Evolutionary conservation across 2,888 invertebrate genomes (phyloP), one percentile per base, ranked within the genome.

Genomic region (Embidobia sp.): DNA sequence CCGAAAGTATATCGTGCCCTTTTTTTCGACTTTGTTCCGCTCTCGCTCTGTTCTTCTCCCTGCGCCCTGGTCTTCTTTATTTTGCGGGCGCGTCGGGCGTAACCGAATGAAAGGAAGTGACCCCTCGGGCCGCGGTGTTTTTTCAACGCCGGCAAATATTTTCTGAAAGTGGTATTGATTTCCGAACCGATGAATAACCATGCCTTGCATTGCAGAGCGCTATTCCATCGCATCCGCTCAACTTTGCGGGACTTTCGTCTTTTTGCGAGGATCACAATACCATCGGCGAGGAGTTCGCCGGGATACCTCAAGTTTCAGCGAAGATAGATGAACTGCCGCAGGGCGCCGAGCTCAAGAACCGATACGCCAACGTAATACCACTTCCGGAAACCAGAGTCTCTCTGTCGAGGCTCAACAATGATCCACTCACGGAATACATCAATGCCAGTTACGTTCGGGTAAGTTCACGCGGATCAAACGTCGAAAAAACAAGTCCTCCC

Each of bases 291-390:
- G 97, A 97, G 90, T 98, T 96, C 85, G 90, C 93, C 0, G 93
- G 94, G 86, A 94, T 97, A 73, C 96, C 96, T 0, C 94, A 95
- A 77, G 93, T 96, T 29, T 93, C 93, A 1, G 95, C 94, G 0
- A 92, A 93, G 18, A 93, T 95, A 13, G 96, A 95, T 82, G 96
- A 97, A 85, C 93, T 97, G 49, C 97, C 97, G 0, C 91, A 92
- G 0, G 97, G 97, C 0, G 96, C 96, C 78, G 97, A 97, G 86
- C 93, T 95, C 77, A 97, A 97, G 90, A 98, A 98, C 90, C 91
- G 95, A 79, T 98, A 97, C 90, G 96, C 97, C 67, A 98, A 98
- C 90, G 96, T 98, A n/a, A 94, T 98, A 81, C 98, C 98, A 57
- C 92, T 97, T 81, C 97, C 97, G 22, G 97, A 97, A 90, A 97